These are phyloP conservation scores for Cataglyphis livida DNA, from an alignment of 2,888 invertebrate genomes.

Conservation along the genomic window DNA sequence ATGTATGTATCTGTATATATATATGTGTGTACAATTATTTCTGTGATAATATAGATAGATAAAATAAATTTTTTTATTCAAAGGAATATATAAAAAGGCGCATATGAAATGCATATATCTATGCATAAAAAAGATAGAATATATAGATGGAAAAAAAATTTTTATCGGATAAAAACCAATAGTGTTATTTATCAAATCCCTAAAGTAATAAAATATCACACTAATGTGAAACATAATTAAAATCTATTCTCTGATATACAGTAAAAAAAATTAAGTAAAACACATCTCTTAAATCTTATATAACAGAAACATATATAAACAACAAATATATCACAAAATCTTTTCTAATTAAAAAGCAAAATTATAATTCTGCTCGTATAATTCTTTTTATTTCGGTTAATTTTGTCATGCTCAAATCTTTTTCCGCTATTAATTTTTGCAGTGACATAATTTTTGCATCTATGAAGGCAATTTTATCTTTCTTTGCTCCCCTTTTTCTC, in stretches of 20 bases:
- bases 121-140: neutral
- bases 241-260: neutral
- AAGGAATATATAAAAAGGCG: neutral
- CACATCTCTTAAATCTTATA: neutral
- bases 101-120: neutral
- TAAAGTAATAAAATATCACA: neutral
- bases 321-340: neutral
- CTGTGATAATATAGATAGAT: neutral
- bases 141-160: neutral
- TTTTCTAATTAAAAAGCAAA: neutral
- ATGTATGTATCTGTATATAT: neutral
- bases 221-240: neutral
- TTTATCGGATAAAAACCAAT: neutral
- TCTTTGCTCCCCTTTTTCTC: slow-evolving; percentile 37
- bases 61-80: neutral
- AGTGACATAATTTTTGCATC: slow-evolving; percentile 76
- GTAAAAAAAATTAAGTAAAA: neutral
- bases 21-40: neutral
- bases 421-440: slow-evolving; percentile 65
- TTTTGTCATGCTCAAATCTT: slow-evolving; percentile 72
- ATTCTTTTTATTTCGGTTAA: slow-evolving; percentile 76
- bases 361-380: slow-evolving; percentile 72
- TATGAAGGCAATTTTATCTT: slow-evolving; percentile 74
- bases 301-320: neutral
- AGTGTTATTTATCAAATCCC: neutral